A percentile compares a stretch with the other conserved stretches of the same genome.
Conservation (phyloP, 1,140 invertebrate genomes). For the Calycopis cecrops region DNA sequence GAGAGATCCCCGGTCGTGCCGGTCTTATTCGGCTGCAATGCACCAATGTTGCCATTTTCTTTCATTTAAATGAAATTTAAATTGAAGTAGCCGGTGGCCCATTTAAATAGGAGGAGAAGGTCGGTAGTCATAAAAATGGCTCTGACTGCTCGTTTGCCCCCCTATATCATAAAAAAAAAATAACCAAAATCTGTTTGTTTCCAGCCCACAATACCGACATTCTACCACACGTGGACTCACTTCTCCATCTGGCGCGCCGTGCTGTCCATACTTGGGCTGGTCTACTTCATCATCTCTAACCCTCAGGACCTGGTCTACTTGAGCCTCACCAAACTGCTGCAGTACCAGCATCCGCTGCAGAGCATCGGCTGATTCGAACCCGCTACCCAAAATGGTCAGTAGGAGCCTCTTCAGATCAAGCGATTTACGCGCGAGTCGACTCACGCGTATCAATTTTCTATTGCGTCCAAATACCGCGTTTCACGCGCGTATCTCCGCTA, state of each 20-base stretch:
- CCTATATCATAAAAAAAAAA: too few species aligned
- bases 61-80: not conserved
- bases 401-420: too few species aligned
- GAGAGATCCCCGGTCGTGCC: too few species aligned
- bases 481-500: not conserved
- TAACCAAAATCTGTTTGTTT: conserved; percentile 27
- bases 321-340: conserved; percentile 61
- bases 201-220: conserved; percentile 65
- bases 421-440: too few species aligned
- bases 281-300: conserved; percentile 62
- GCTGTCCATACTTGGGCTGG: conserved; percentile 60
- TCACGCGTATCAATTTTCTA: too few species aligned
- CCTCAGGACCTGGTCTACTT: conserved; percentile 58
- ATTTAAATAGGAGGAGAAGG: too few species aligned
- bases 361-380: conserved; percentile 62
- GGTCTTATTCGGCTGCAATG: too few species aligned
- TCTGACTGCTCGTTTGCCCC: too few species aligned
- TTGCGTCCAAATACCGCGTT: too few species aligned
- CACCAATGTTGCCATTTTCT: too few species aligned
- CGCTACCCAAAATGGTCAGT: not conserved
- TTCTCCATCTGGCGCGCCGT: conserved; percentile 72
- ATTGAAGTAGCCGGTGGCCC: too few species aligned
- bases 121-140: too few species aligned
- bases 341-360: conserved; percentile 68
- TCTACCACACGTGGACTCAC: conserved; percentile 72